Conservation (phyloP, 2,113 vertebrate genomes). For the Solea solea region DNA sequence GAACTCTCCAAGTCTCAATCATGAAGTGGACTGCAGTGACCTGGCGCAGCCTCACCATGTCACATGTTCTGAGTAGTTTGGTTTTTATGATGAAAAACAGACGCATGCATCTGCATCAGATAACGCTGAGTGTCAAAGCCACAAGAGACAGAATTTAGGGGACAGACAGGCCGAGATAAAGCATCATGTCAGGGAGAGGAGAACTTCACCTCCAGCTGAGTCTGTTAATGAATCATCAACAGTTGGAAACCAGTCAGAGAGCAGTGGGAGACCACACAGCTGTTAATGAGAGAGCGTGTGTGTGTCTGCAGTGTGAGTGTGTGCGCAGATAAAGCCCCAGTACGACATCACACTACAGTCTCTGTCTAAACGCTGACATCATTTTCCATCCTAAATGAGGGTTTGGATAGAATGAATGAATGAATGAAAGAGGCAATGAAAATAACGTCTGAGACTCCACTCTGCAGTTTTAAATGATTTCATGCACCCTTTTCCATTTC, state of each 20-base stretch:
- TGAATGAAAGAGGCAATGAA: conserved; percentile 9
- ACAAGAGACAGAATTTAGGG: background rate
- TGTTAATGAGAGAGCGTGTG: conserved; percentile 26
- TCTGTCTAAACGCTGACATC: conserved; percentile 41
- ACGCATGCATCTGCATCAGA: conserved; percentile 14
- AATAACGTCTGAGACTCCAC: background rate
- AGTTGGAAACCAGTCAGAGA: conserved; percentile 40
- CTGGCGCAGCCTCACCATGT: background rate
- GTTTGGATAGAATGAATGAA: background rate
- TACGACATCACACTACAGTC: conserved; percentile 28
- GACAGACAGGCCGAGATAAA: conserved; percentile 7
- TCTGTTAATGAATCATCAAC: conserved; percentile 63
- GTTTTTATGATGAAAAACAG: conserved; percentile 25
- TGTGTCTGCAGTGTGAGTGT: conserved; percentile 18
- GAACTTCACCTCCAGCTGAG: conserved; percentile 39
- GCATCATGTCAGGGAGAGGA: conserved; percentile 17
- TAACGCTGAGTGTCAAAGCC: background rate
- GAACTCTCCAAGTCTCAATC: background rate
- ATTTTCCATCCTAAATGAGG: conserved; percentile 23
- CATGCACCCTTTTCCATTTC: background rate
- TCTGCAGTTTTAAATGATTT: conserved; percentile 20
- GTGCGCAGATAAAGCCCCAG: conserved; percentile 20
- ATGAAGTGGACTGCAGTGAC: background rate
- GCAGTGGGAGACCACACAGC: conserved; percentile 52
- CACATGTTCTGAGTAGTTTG: conserved; percentile 8